Base-by-base conservation (phyloP, 2,888 invertebrate genomes). In the Bugulina stolonifera region DNA sequence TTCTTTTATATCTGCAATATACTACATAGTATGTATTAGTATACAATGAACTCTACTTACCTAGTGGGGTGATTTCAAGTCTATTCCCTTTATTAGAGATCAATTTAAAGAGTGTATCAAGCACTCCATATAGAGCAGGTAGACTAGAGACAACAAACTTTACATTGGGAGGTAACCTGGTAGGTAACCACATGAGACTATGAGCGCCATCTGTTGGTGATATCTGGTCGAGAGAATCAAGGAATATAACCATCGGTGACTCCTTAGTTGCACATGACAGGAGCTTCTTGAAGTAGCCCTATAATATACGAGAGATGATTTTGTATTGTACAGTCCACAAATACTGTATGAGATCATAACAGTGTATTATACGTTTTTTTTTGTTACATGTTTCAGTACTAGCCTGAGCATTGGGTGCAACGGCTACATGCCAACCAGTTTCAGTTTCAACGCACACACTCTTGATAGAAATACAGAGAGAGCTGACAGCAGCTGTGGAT, bases 201-300 rank as follows among this genome's bases (percentile, higher is more conserved):
- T 95, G 96, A 34, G 94, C 93, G 79, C 93, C 93, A 77, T 94
- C 94, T 0, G 93, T 91, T 43, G 70, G 54, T 3, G 95, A 96
- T 70, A 99, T 87, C 84, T 98, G 96, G 86, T 99, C 98, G 0
- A 99, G 93, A 0, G 96, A 96, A 84, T 99, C 98, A 79, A 99
- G 86, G 83, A 94, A 95, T 58, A 99, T 87, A 0, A 95, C 88
- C 64, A 98, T 86, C 0, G 97, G 96, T 74, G 78, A 93, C 23
- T 80, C 79, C 22, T 76, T 75, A 5, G 80, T 79, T 23, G 81
- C 81, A 57, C 75, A 73, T 5, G 92, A 91, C 73, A 97, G 86
- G 69, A 98, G 88, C 78, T 94, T 92, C 85, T 98, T 98, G 86
- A 98, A 95, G 85, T 96, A 64, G 5, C 64, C 64, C 64, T 64